Evolutionary conservation across 2,113 vertebrate species (phyloP), one percentile per base, ranked within the genome.

Genomic region (Pongo pygmaeus): DNA sequence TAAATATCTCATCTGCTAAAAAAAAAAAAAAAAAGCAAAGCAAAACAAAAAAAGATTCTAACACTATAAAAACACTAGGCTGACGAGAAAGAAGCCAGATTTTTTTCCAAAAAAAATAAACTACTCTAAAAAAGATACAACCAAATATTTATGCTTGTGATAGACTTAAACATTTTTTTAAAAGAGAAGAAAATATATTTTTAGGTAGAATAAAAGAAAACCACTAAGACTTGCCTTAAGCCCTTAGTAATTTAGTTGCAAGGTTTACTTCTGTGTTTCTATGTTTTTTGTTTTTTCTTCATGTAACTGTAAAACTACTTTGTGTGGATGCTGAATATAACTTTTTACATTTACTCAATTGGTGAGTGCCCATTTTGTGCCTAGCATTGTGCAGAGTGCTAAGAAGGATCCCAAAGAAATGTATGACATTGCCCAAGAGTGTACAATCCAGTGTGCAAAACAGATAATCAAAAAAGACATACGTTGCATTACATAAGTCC

Each of bases 101-200:
- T 52, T 93, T 30, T 89, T 30, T 48, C 4, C 4, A 46, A 78
- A 90, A 93, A 85, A 87, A 94, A 81, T 6, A 97, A 92, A 77
- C 35, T 88, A 20, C 79, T 87, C 27, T 12, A 91, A 83, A 84
- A 91, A 92, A 97, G 86, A 92, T 13, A 27, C 79, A 95, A 88
- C 30, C 0, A 9, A n/a, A 12, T 87, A 87, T 86, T 86, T 97
- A 74, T 57, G 50, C 61, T 96, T 89, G 43, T 75, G 50, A 86
- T 81, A 80, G n/a, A 80, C 52, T 77, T 88, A 74, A 90, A 93
- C 25, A 89, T 59, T 97, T 94, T 78, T 95, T n/a, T 30, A 88
- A 84, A 86, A 85, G 7, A 52, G 85, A 40, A 94, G 55, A 40
- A 84, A 93, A 81, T 35, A 90, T 30, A 95, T 72, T 32, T 93